Base-by-base conservation (phyloP, 2,113 vertebrate species). In the Pao palembangensis region DNA sequence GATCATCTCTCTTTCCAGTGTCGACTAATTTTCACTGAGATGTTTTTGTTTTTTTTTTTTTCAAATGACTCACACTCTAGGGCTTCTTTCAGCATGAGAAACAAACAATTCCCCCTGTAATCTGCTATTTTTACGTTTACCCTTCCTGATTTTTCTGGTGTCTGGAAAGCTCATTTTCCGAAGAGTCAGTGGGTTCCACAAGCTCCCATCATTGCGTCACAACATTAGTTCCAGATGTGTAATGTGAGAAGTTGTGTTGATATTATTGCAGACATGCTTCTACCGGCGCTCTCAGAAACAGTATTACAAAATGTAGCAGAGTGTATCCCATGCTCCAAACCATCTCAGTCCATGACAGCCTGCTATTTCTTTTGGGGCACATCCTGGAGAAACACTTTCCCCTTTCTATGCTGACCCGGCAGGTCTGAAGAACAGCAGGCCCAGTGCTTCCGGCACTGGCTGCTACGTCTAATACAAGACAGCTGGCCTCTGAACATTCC, bases 401-500 rank as follows among this genome's bases (percentile, higher is more conserved):
- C 84, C 60, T 65, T 61, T 86, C 60, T 74, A 72, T 64, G 80
- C 79, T 69, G 78, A 71, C 85, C 77, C 70, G 66, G 76, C 77
- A 16, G 57, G 67, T 69, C 83, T 78, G 72, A 69, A 75, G 75
- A 78, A 85, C 86, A 80, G 67, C 79, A 66, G 83, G 83, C 66
- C 60, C 63, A 48, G 59, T 70, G 84, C 82, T 89, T 87, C 88
- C 80, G 76, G 85, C 84, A 83, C 79, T 68, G 82, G 74, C 76
- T 78, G 76, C 71, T 85, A 67, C 46, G 42, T 81, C 58, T 90
- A 90, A 90, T 84, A 83, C 76, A 73, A 75, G 87, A 88, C 90
- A 91, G 90, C 90, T 91, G 90, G 85, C 79, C 82, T 83, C 87
- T 87, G 84, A 91, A 89, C 88, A 91, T 91, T 91, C 88, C 88